phyloP scores from a whole-genome alignment of 2,797 vertebrate species.

The Semotilus atromaculatus region DNA sequence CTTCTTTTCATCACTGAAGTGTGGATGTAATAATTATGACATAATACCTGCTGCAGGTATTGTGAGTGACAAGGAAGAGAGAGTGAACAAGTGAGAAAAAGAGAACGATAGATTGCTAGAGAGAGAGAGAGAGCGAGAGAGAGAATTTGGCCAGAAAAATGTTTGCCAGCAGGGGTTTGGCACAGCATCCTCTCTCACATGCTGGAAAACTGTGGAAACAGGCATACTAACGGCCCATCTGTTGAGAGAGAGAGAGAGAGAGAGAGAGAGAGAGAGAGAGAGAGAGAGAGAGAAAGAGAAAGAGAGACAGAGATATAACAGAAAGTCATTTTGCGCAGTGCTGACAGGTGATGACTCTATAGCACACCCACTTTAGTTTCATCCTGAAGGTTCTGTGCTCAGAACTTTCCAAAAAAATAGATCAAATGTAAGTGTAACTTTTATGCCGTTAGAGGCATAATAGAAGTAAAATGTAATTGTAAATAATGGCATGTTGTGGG shows the following conservation, averaged over 20 bases:
- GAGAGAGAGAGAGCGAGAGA: neutral
- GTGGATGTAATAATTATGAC: constrained; percentile 50
- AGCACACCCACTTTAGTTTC: neutral
- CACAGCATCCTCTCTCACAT: constrained; percentile 47
- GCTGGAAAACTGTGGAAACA: constrained; percentile 55
- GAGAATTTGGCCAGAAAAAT: constrained; percentile 48
- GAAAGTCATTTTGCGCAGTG: constrained; percentile 18
- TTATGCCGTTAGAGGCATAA: neutral
- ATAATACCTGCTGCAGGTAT: constrained; percentile 48
- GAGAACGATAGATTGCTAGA: neutral
- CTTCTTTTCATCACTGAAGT: constrained; percentile 37
- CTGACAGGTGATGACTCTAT: constrained; percentile 39
- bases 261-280: too few relatives aligned
- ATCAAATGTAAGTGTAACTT: neutral
- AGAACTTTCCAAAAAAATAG: neutral
- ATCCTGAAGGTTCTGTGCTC: neutral
- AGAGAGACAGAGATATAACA: constrained; percentile 19
- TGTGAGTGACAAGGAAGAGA: constrained; percentile 28
- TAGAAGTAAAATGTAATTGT: neutral
- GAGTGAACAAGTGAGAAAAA: constrained; percentile 38
- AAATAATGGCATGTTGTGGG: neutral
- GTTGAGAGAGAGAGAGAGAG: constrained; percentile 39
- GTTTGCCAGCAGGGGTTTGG: constrained; percentile 56
- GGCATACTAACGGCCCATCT: constrained; percentile 53
- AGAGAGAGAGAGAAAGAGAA: neutral